Percentiles rank a stretch among this genome's conserved stretches.
These are phyloP conservation scores for Chamaetylas fuelleborni DNA, from an alignment of 2,113 vertebrate genomes.

Conservation along the genomic window DNA sequence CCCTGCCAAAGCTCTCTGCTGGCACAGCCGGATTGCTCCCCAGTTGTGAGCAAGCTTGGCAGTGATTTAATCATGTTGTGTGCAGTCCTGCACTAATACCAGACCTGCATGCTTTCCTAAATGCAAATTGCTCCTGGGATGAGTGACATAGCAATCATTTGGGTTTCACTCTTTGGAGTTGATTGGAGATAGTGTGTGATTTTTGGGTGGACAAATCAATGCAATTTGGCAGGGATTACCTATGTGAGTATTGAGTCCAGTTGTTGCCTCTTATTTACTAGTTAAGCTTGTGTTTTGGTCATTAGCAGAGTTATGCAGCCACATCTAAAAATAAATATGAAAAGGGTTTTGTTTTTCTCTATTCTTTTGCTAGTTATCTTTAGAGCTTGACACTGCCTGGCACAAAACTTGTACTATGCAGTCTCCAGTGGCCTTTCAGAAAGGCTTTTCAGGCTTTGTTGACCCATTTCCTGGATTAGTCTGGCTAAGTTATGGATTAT, in stretches of 20 bases:
- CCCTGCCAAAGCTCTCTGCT: neutral
- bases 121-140: neutral
- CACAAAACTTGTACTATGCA: slow-evolving; percentile 17
- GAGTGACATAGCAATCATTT: fast-evolving
- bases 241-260: neutral
- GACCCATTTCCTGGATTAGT: slow-evolving; percentile 61
- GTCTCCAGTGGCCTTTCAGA: slow-evolving; percentile 53
- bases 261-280: neutral
- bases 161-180: neutral
- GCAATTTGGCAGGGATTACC: neutral
- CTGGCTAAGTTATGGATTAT: slow-evolving; percentile 55
- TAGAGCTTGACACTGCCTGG: slow-evolving; percentile 22
- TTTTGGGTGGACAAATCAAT: neutral
- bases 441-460: slow-evolving; percentile 53
- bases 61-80: neutral
- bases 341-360: slow-evolving; percentile 48
- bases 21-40: neutral
- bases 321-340: slow-evolving; percentile 54
- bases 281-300: neutral
- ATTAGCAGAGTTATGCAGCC: neutral
- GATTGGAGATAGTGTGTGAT: neutral
- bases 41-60: neutral
- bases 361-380: slow-evolving; percentile 20
- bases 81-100: neutral
- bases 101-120: neutral